Percentiles rank a stretch among this genome's conserved stretches.
phyloP scores from a whole-genome alignment of 1,140 invertebrate genomes.

The Lasioglossum albipes region DNA sequence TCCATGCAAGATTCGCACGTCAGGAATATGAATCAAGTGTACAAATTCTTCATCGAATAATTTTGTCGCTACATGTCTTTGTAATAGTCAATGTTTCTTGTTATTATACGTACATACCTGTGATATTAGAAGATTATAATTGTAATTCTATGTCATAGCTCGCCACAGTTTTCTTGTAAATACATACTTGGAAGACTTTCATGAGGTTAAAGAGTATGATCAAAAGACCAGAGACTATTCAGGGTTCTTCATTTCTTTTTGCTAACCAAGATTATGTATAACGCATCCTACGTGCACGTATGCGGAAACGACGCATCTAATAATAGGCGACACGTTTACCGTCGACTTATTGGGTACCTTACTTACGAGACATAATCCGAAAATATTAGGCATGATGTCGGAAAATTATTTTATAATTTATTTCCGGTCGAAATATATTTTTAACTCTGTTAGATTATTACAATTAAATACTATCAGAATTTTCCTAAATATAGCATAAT shows the following conservation, averaged over 20 bases:
- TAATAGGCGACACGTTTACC: constrained; percentile 63
- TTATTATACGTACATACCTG: no score
- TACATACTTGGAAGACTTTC: background rate
- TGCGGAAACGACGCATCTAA: constrained; percentile 64
- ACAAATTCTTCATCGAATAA: background rate
- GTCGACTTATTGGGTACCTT: constrained; percentile 52
- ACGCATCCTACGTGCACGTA: constrained; percentile 54
- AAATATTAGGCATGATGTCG: constrained; percentile 14
- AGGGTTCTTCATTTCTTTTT: constrained; percentile 19
- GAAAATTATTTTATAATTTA: constrained; percentile 1
- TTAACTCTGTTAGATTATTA: no score
- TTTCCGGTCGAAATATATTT: no score
- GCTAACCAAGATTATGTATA: constrained; percentile 47
- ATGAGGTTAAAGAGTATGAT: background rate
- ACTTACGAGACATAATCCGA: constrained; percentile 40
- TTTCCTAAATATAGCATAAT: no score
- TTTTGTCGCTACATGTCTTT: background rate
- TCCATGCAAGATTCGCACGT: no score
- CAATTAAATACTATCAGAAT: no score
- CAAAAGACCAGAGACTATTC: background rate
- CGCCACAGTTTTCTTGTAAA: background rate
- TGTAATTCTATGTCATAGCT: background rate
- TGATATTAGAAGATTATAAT: no score
- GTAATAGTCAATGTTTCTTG: background rate
- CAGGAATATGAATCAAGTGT: no score